Evolutionary conservation across 2,888 invertebrate species (phyloP).

Genomic region (Morpho deidamia): DNA sequence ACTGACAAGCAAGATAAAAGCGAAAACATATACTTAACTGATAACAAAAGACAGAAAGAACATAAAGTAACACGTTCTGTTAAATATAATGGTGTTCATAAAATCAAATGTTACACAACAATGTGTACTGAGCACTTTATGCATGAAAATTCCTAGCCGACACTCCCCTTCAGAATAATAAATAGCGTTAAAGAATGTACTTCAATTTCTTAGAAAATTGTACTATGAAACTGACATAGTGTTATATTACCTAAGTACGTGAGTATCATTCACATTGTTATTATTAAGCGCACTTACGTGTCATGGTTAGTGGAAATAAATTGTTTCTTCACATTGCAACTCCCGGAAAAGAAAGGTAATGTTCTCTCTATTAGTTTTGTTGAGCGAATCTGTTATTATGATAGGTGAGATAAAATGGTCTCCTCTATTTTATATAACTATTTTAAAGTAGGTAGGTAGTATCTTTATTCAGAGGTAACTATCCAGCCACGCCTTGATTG

Average conservation of each 20-base stretch:
- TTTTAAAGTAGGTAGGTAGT: too few relatives aligned
- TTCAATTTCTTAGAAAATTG: slow-evolving; percentile 46
- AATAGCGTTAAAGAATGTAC: slow-evolving; percentile 29
- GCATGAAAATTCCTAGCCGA: slow-evolving; percentile 20
- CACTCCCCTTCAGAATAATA: slow-evolving; percentile 28
- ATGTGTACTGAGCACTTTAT: slow-evolving; percentile 7
- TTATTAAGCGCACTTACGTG: slow-evolving; percentile 32
- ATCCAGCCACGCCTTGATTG: too few relatives aligned
- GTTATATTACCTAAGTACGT: slow-evolving; percentile 60
- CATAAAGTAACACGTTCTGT: background rate
- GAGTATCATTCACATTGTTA: slow-evolving; percentile 46
- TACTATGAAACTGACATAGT: slow-evolving; percentile 41
- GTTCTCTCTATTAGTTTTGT: slow-evolving; percentile 29
- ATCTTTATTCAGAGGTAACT: too few relatives aligned
- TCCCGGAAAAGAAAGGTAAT: slow-evolving; percentile 17
- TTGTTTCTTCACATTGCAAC: slow-evolving; percentile 22
- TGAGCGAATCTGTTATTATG: slow-evolving; percentile 11
- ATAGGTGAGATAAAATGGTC: slow-evolving; percentile 3
- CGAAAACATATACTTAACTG: too few relatives aligned
- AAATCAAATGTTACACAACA: slow-evolving; percentile 8
- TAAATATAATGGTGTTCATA: background rate
- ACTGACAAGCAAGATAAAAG: too few relatives aligned
- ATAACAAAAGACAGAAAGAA: too few relatives aligned
- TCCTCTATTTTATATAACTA: background rate
- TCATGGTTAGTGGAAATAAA: slow-evolving; percentile 30